These are phyloP conservation scores for Catostylus mosaicus DNA, from an alignment of 30 jellyfish, hydroid and myxozoan genomes.

Conservation along the genomic window DNA sequence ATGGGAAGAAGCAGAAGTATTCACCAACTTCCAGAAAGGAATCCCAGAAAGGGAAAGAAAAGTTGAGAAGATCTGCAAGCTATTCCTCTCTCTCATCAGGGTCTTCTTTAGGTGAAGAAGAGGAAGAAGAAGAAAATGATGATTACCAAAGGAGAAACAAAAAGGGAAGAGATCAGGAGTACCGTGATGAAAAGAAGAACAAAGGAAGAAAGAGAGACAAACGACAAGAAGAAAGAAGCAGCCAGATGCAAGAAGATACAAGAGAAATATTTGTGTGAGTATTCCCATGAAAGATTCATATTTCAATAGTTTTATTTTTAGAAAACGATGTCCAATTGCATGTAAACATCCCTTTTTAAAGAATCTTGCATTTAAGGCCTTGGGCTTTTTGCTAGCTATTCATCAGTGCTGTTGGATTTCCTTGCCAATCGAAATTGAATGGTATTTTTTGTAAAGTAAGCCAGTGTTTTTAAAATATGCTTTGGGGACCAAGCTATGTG, in stretches of 20 bases:
- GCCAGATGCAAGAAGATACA: slow-evolving; percentile 40
- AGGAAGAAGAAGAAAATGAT: slow-evolving; percentile 22
- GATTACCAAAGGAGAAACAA: slow-evolving; percentile 16
- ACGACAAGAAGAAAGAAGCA: slow-evolving; percentile 34
- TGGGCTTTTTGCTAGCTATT: too few relatives aligned
- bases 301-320: too few relatives aligned
- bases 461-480: too few relatives aligned
- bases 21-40: slow-evolving; percentile 28
- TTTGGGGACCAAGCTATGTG: too few relatives aligned
- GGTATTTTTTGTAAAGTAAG: too few relatives aligned
- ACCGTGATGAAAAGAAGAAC: slow-evolving; percentile 36
- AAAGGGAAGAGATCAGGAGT: slow-evolving; percentile 18
- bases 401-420: too few relatives aligned
- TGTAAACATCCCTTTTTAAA: too few relatives aligned
- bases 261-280: slow-evolving; percentile 54
- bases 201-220: slow-evolving; percentile 41
- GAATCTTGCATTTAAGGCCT: too few relatives aligned
- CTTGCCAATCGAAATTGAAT: too few relatives aligned
- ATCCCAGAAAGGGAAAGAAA: slow-evolving; percentile 37
- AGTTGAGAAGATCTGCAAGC: slow-evolving; percentile 19
- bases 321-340: too few relatives aligned
- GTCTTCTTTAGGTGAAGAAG: slow-evolving; percentile 30
- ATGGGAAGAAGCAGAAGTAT: slow-evolving; percentile 22
- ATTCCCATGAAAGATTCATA: too few relatives aligned
- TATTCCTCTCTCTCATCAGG: slow-evolving; percentile 50